Conservation (phyloP, 2,888 invertebrate genomes). For the Oeneis ivallda region DNA sequence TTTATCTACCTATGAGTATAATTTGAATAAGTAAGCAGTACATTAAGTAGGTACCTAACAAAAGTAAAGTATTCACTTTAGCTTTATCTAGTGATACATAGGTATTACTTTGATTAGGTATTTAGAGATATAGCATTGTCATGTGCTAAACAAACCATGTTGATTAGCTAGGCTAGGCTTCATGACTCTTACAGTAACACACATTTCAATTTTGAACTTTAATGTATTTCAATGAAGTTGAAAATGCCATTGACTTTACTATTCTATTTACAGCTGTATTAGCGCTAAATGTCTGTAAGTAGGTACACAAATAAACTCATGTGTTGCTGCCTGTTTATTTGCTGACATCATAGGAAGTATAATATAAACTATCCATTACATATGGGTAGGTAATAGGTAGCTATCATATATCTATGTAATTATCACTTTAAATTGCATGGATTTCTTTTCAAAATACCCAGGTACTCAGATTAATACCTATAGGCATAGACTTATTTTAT, state of each 20-base stretch:
- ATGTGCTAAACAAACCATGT: slow-evolving; percentile 4
- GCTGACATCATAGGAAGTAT: slow-evolving; percentile 4
- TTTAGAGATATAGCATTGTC: not conserved
- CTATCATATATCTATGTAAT: too few species aligned
- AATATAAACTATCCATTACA: not conserved
- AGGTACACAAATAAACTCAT: not conserved
- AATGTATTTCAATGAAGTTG: not conserved
- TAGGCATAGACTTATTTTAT: too few species aligned
- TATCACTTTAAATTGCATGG: too few species aligned
- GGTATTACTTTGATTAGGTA: not conserved
- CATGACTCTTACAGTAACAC: not conserved
- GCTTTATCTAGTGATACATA: slow-evolving; percentile 7
- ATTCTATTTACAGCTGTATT: not conserved
- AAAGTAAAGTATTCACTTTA: slow-evolving; percentile 9
- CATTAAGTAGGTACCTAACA: not conserved
- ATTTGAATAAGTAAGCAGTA: too few species aligned
- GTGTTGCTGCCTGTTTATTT: not conserved
- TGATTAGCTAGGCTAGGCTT: not conserved
- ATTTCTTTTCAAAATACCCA: too few species aligned
- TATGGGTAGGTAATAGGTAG: not conserved
- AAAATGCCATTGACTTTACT: not conserved
- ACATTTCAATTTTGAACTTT: not conserved
- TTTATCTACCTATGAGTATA: too few species aligned
- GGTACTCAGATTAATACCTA: too few species aligned
- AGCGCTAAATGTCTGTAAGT: slow-evolving; percentile 13